Conservation (phyloP, 2,113 vertebrate species). For the Megaceryle torquata region DNA sequence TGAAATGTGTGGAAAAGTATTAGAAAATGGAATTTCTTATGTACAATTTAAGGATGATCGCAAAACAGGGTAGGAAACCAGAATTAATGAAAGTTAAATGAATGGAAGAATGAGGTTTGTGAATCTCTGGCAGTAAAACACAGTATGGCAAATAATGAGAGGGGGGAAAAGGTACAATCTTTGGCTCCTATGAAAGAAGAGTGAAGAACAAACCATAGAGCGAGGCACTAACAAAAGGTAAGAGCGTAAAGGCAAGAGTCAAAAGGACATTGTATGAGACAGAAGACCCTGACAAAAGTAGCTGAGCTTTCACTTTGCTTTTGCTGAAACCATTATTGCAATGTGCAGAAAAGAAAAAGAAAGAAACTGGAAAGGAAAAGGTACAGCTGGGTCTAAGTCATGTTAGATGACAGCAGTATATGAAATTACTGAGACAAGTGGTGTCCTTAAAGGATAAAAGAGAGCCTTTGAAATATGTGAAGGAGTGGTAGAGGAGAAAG, state of each 20-base stretch:
- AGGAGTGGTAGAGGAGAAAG: not conserved
- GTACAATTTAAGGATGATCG: not conserved
- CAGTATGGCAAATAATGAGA: not conserved
- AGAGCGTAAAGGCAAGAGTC: not conserved
- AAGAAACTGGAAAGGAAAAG: not conserved
- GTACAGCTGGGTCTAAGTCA: not conserved
- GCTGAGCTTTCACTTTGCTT: not conserved
- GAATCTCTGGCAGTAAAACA: not conserved
- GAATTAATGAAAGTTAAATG: not conserved
- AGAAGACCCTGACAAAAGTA: not conserved
- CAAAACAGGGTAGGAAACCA: not conserved
- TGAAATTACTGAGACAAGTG: not conserved
- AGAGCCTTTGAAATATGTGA: not conserved
- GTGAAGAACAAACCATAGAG: not conserved
- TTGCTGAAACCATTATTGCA: not conserved
- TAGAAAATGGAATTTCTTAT: not conserved
- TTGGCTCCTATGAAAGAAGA: not conserved
- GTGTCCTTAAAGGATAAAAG: not conserved
- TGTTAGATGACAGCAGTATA: not conserved
- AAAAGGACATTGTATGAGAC: not conserved
- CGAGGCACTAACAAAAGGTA: not conserved
- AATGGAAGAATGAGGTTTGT: not conserved
- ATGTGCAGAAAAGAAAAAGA: not conserved
- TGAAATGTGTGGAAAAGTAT: not conserved
- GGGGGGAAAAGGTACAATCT: not conserved